Evolutionary conservation across 23 tunicate species (phyloP).

Genomic region (Halocynthia aurantium): DNA sequence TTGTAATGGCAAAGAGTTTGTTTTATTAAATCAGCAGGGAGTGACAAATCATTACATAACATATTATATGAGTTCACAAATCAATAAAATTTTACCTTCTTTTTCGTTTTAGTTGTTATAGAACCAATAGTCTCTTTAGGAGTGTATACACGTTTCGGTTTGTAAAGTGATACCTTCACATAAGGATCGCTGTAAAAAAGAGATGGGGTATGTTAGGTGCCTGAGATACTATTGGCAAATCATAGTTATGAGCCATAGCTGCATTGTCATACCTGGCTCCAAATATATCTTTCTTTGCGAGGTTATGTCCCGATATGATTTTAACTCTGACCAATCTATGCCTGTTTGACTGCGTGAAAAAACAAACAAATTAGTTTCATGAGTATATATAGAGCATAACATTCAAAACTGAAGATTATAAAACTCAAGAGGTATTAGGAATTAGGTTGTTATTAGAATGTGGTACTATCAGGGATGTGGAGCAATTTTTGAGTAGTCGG

Average conservation of each 20-base stretch:
- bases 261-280: constrained; percentile 71
- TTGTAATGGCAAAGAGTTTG: no score
- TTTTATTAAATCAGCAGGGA: no score
- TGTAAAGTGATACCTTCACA: constrained; percentile 62
- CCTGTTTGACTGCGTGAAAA: background rate
- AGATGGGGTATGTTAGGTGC: background rate
- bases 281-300: constrained; percentile 85
- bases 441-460: no score
- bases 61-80: background rate
- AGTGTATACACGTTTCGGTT: constrained; percentile 45
- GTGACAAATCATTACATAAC: no score
- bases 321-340: constrained; percentile 48
- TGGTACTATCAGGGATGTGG: no score
- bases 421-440: no score
- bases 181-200: constrained; percentile 85
- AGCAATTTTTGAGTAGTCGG: no score
- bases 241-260: no score
- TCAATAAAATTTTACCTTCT: constrained; percentile 33
- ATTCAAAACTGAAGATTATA: no score
- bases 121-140: constrained; percentile 17
- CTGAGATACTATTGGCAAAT: background rate
- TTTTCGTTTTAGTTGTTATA: constrained; percentile 69
- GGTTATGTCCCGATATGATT: constrained; percentile 73
- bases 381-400: no score
- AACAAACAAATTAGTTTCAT: no score